Evolutionary conservation across 2,113 vertebrate genomes (phyloP).

Genomic region (Nesoenas mayeri): DNA sequence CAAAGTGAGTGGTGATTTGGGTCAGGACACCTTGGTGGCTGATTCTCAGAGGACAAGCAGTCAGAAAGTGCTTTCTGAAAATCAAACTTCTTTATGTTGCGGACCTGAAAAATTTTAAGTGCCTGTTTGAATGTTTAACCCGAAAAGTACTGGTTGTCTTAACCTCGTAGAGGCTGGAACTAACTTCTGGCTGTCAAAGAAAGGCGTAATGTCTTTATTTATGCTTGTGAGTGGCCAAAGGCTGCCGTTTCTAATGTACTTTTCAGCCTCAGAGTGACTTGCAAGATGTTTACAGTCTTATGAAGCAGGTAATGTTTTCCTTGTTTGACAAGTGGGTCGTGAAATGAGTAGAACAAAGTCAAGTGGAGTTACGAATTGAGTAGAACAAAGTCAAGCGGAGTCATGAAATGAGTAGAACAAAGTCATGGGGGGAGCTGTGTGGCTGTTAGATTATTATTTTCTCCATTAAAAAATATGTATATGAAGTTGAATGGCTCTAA

Average conservation of each 20-base stretch:
- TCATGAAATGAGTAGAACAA: background rate
- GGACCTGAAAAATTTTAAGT: background rate
- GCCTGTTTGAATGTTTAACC: background rate
- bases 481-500: background rate
- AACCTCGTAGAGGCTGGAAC: background rate
- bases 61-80: background rate
- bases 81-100: background rate
- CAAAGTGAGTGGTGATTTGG: background rate
- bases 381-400: background rate
- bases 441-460: background rate
- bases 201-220: background rate
- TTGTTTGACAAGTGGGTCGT: background rate
- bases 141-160: background rate
- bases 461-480: background rate
- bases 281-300: background rate
- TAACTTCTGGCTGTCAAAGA: background rate
- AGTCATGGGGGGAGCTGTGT: background rate
- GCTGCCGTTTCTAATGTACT: background rate
- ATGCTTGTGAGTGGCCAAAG: background rate
- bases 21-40: background rate
- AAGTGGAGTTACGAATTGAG: background rate
- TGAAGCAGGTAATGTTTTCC: background rate
- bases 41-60: background rate
- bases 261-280: background rate
- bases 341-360: background rate